Percentiles rank a stretch among this genome's conserved stretches.
phyloP scores from a whole-genome alignment of 1,140 invertebrate genomes.

The Ladona fulva region DNA sequence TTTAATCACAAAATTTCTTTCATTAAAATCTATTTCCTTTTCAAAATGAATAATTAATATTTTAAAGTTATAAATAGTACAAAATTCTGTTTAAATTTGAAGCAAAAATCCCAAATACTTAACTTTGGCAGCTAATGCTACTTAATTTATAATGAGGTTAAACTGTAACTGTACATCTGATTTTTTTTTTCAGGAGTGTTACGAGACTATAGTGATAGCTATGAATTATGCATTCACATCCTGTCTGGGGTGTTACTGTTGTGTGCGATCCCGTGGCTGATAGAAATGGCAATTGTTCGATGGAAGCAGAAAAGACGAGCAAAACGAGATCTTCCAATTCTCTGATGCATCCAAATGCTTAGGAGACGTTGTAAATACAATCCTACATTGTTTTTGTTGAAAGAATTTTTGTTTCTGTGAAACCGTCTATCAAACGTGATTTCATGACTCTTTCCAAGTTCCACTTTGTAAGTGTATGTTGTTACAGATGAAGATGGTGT shows the following conservation, averaged over 20 bases:
- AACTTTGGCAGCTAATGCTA: no score
- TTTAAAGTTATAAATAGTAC: no score
- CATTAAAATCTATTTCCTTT: neutral
- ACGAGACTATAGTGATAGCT: slow-evolving; percentile 19
- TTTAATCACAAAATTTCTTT: neutral
- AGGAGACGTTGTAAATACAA: neutral
- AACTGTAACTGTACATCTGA: neutral
- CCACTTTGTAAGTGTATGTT: neutral
- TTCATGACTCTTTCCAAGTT: neutral
- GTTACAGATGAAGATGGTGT: neutral
- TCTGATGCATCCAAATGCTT: neutral
- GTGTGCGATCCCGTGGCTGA: slow-evolving; percentile 16
- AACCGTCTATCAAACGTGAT: neutral
- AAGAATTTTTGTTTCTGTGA: slow-evolving; percentile 1
- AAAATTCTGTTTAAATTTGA: no score
- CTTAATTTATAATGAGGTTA: no score
- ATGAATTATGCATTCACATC: slow-evolving; percentile 19
- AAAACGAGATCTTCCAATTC: neutral
- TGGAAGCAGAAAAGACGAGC: slow-evolving; percentile 40
- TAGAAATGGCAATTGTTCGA: slow-evolving; percentile 13
- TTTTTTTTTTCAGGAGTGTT: slow-evolving; percentile 18
- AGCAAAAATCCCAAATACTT: no score
- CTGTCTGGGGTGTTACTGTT: slow-evolving; percentile 17
- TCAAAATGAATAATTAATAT: neutral
- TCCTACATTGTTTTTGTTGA: neutral